Conservation (phyloP, 2,797 vertebrate species). For the Rhynchonycteris naso region DNA sequence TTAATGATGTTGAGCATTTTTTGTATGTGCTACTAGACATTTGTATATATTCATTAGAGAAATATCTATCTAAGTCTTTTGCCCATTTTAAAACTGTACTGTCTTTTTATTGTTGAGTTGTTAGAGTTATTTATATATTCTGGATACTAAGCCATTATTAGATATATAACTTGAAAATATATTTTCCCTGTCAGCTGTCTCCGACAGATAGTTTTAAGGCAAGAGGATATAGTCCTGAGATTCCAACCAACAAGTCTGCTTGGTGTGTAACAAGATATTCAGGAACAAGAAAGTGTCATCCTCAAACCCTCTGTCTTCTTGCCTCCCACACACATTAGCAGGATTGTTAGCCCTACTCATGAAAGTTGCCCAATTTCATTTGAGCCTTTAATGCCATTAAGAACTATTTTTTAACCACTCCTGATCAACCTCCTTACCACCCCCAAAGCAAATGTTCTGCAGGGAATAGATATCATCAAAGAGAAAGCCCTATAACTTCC, state of each 20-base stretch:
- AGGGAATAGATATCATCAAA: too few relatives aligned
- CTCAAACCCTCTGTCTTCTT: background rate
- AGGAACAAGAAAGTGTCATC: background rate
- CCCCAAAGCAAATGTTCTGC: too few relatives aligned
- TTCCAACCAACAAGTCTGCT: background rate
- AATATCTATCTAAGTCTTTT: background rate
- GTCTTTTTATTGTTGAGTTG: background rate
- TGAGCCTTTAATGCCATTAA: background rate
- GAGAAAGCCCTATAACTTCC: too few relatives aligned
- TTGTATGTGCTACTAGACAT: background rate
- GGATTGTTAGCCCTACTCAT: background rate
- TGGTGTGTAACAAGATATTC: background rate
- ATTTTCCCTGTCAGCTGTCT: background rate
- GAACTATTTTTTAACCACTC: too few relatives aligned
- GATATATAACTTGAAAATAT: background rate
- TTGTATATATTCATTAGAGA: background rate
- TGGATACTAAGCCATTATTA: background rate
- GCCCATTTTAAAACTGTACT: background rate
- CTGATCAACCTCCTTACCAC: too few relatives aligned
- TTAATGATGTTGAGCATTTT: background rate
- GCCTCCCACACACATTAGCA: background rate
- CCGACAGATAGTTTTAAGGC: background rate
- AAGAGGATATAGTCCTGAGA: background rate
- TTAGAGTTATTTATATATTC: background rate
- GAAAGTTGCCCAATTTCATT: background rate